Base-by-base conservation (phyloP, 1,140 invertebrate species). In the Drosophila kepulauana region DNA sequence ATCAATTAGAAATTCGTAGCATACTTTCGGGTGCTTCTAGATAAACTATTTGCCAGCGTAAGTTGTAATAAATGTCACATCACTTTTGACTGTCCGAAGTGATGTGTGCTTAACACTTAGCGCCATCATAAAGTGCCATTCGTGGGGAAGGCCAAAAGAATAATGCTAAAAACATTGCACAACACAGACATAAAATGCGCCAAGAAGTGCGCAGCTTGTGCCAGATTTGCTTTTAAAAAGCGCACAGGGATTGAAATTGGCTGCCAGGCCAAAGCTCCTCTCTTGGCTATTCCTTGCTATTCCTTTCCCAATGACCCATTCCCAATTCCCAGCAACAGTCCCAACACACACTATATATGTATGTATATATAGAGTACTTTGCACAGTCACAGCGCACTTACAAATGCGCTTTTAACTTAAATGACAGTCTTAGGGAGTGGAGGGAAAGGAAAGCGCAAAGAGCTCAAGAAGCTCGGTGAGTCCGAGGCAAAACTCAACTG, bases 401-500 rank as follows among this genome's bases (percentile, higher is more conserved):
- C 84, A 88, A 86, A 88, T 88, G 84, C 84, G 79, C 82, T 82
- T 88, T 86, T 82, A 86, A 86, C 84, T 82, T 82, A 88, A 88
- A 88, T 77, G 82, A 88, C 84, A 88, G 79, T 72, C 64, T 65
- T 71, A 62, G 38, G 64, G 64, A 56, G 58, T 59, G 51, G 72
- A 38, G 10, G 59, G 7, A 10, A 62, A 25, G 28, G 46, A 15
- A 25, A 25, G 20, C 20, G 8, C 33, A 8, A 15, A 8, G 7
- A 35, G 33, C 33, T 56, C 41, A 43, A 41, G 10, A 43, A 38
- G 35, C 16, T 57, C 25, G 28, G 63, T 8, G 49, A 10, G 52
- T 38, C 30, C 33, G 16, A 56, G 38, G 41, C 64, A 56, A 67
- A 57, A 51, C 62, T 64, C 62, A 43, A 43, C 62, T 65, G 62